A percentile compares a stretch with the other conserved stretches of the same genome.
Conservation (phyloP, 2,888 invertebrate genomes). For the Troides aeacus region DNA sequence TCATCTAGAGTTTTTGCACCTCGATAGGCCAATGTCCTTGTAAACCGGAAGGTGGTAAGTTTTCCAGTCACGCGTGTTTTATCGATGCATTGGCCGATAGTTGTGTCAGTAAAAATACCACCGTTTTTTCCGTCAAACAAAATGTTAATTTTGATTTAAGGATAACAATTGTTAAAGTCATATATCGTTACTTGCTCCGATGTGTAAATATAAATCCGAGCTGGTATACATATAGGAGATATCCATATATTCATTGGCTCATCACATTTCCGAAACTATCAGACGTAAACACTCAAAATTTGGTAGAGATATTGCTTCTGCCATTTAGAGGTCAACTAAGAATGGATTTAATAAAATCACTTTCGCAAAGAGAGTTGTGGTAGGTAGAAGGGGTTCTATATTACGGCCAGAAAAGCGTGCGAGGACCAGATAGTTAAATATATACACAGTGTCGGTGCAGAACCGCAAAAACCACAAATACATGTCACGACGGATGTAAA, state of each 20-base stretch:
- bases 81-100: not conserved
- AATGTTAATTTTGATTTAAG: constrained; percentile 4
- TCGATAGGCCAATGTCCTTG: constrained; percentile 11
- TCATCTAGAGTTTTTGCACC: constrained; percentile 5
- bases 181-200: not conserved
- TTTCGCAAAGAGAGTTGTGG: too few relatives aligned
- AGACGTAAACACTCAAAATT: too few relatives aligned
- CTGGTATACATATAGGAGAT: too few relatives aligned
- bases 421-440: too few relatives aligned
- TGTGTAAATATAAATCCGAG: not conserved
- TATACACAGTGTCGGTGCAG: not conserved
- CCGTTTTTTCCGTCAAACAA: constrained; percentile 1
- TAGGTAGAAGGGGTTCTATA: too few relatives aligned
- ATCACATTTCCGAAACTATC: too few relatives aligned
- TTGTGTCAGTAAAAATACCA: not conserved
- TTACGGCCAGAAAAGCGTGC: too few relatives aligned
- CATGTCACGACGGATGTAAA: not conserved
- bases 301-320: too few relatives aligned
- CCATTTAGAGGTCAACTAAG: too few relatives aligned
- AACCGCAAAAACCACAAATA: constrained; percentile 10
- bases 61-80: constrained; percentile 3
- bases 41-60: constrained; percentile 3
- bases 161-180: not conserved
- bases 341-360: too few relatives aligned
- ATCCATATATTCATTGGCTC: too few relatives aligned